Evolutionary conservation across 2,888 invertebrate genomes (phyloP).

Genomic region (Eucera pruinosa): DNA sequence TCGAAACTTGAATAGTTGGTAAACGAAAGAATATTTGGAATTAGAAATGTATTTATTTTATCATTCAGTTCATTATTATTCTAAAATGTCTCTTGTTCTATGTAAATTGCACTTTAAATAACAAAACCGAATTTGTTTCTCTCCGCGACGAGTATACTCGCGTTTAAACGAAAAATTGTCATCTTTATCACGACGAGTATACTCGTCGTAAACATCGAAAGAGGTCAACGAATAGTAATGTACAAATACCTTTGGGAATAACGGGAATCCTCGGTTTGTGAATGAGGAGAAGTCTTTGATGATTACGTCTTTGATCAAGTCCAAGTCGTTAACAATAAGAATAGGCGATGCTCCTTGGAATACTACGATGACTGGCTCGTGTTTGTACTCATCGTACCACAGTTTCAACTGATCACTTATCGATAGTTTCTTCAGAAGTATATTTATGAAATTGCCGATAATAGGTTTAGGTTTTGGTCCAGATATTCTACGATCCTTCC

Average conservation of each 20-base stretch:
- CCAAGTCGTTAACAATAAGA: constrained; percentile 81
- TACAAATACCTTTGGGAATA: constrained; percentile 75
- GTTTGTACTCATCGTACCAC: constrained; percentile 59
- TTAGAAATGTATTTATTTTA: no score
- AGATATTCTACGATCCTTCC: constrained; percentile 81
- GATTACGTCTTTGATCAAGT: constrained; percentile 80
- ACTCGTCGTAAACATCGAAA: background rate
- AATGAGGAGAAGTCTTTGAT: constrained; percentile 83
- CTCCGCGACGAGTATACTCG: no score
- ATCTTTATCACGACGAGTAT: no score
- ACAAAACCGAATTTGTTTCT: no score
- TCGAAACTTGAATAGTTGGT: no score
- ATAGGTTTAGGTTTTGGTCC: constrained; percentile 80
- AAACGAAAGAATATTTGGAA: no score
- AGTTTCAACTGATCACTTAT: constrained; percentile 36
- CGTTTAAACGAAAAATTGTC: no score
- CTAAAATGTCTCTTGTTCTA: no score
- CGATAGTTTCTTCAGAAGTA: constrained; percentile 38
- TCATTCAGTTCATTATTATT: no score
- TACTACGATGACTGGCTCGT: constrained; percentile 81
- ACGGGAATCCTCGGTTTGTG: constrained; percentile 74
- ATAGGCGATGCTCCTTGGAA: constrained; percentile 80
- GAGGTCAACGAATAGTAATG: background rate
- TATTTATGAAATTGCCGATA: constrained; percentile 80
- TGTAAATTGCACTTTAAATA: no score